phyloP scores from a whole-genome alignment of 2,797 vertebrate species.

The Sebastes hubbsi region DNA sequence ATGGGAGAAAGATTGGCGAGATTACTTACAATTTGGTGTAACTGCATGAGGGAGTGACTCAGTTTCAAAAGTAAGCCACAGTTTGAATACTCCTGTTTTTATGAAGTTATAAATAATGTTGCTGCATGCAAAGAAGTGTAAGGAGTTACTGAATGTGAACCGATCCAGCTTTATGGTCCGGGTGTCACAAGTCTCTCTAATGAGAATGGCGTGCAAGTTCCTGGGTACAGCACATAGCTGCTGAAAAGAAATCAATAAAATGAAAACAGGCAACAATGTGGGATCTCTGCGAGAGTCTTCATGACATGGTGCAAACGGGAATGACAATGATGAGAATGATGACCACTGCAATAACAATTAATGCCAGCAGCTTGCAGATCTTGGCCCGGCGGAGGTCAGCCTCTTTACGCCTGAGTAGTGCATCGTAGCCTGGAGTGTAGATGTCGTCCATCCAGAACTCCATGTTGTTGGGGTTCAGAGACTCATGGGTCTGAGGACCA shows the following conservation, averaged over 20 bases:
- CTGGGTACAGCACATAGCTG: slow-evolving; percentile 32
- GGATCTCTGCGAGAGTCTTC: slow-evolving; percentile 54
- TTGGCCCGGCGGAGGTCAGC: slow-evolving; percentile 89
- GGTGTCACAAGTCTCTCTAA: slow-evolving; percentile 29
- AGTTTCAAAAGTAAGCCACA: slow-evolving; percentile 16
- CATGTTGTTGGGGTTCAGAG: slow-evolving; percentile 94
- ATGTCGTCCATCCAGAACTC: slow-evolving; percentile 98
- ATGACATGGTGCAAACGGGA: slow-evolving; percentile 90
- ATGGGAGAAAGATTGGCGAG: not conserved
- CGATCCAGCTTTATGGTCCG: slow-evolving; percentile 5
- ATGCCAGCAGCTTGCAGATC: slow-evolving; percentile 91
- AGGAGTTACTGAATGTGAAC: slow-evolving; percentile 6
- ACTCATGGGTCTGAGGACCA: slow-evolving; percentile 86
- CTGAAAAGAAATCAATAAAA: slow-evolving; percentile 19
- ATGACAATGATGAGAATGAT: slow-evolving; percentile 93
- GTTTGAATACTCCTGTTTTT: slow-evolving; percentile 21
- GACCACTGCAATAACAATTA: slow-evolving; percentile 83
- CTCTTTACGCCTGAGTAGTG: slow-evolving; percentile 90
- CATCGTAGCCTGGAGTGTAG: slow-evolving; percentile 92
- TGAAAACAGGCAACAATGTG: not conserved
- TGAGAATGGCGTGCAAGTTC: slow-evolving; percentile 22
- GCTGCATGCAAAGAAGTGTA: slow-evolving; percentile 50
- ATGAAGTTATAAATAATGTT: slow-evolving; percentile 19
- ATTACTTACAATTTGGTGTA: not conserved
- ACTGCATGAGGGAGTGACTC: not conserved